Evolutionary conservation across 2,797 vertebrate species (phyloP), one percentile per base, ranked within the genome.

Genomic region (Rhinophrynus dorsalis): DNA sequence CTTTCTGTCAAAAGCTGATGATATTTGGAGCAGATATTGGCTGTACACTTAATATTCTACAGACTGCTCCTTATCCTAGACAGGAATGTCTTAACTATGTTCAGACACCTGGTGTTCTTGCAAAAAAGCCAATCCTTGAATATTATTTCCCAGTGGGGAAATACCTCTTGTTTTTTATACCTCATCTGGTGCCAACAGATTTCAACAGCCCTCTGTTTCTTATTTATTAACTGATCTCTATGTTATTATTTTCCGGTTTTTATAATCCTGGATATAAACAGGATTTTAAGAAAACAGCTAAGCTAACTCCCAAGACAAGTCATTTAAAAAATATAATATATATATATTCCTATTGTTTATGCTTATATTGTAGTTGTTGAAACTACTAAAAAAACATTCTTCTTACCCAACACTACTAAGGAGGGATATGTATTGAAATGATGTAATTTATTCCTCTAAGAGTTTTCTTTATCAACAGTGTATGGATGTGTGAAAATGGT

Each of bases 41-140:
- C 69, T 66, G 62, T 44, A 60, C 62, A 73, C 35, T 66, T 73
- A 66, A 65, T 72, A 72, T 56, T 66, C 33, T 73, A 73, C 69
- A 66, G 62, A 65, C 69, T 73, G 62, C 69, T 73, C 69, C 64
- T 65, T 73, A 59, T 73, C 62, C 69, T 66, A 66, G 54, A 57
- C 69, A 73, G 48, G 61, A 73, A 73, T 73, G 69, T 73, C 69
- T 73, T 66, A 73, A 29, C 60, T 59, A 80, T 12, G 0, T 78
- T 83, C 83, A 70, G 3, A 79, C 84, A 83, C 84, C 83, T 77
- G 87, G 57, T 71, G 78, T 80, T 85, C 83, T 81, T 78, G 80
- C 80, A 24, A 48, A 40, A 71, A 76, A 83, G 80, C 86, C 85
- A 79, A 67, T 51, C 77, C 1, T 23, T 79, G 69, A 79, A 78